Base-by-base conservation (phyloP, 2,797 vertebrate genomes). In the Ataeniobius toweri region DNA sequence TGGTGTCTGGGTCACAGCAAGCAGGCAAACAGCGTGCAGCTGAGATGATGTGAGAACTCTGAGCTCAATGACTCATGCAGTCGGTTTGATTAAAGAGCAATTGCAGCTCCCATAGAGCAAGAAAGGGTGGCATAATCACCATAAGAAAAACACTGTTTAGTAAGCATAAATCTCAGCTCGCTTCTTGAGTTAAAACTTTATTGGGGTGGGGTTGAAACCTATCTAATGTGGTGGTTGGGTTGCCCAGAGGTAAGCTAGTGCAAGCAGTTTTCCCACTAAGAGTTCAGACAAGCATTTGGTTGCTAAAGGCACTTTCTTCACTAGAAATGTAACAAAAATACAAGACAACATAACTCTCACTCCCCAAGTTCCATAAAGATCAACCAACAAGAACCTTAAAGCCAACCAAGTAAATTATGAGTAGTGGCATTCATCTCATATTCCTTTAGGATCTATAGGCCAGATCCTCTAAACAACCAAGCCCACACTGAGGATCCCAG, bases 61-160 rank as follows among this genome's bases (percentile, higher is more conserved):
- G 28, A 76, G 89, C 83, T 84, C 83, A 73, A 3, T 83, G 90
- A 91, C 87, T 92, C 91, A 89, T 80, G 83, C 86, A 91, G 89
- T 89, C 80, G 85, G 85, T 81, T 93, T 93, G 90, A 93, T 93
- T 93, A 92, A 94, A 93, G 90, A 92, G 90, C 88, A 93, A 91
- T 87, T 63, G 83, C 80, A 75, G 88, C 85, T 85, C 90, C 91
- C 76, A 79, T 88, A 61, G 91, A 48, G 89, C 22, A 28, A 82
- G 89, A 89, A 83, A 88, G 88, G 88, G 83, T 84, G 86, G 80
- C 73, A 79, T 88, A 91, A 92, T 93, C 91, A 90, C 81, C 39
- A 44, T 73, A 72, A 87, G 78, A 85, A 90, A 85, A 92, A 81
- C 83, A 80, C 71, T 67, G 79, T 83, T 89, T 80, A 80, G 77